These are phyloP conservation scores for Peromyscus aztecus DNA, from an alignment of 2,797 vertebrate species.

Conservation along the genomic window DNA sequence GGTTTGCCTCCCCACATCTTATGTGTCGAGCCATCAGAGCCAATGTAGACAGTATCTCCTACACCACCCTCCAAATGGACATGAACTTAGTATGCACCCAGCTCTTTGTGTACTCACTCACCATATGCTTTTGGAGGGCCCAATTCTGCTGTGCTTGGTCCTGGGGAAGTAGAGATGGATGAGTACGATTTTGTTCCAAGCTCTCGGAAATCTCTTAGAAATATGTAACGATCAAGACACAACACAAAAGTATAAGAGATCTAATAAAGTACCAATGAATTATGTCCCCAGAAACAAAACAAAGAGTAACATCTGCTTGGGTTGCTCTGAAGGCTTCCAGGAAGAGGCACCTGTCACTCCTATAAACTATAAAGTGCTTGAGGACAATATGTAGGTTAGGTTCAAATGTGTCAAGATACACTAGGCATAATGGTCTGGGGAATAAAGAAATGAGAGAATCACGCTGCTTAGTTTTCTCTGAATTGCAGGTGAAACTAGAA, in stretches of 20 bases:
- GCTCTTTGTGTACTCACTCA: not conserved
- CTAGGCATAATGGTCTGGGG: not conserved
- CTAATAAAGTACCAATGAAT: not conserved
- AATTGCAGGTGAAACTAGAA: slow-evolving; percentile 47
- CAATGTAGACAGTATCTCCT: not conserved
- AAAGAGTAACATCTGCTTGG: not conserved
- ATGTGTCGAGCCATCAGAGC: not conserved
- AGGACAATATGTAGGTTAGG: not conserved
- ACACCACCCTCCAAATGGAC: not conserved
- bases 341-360: not conserved
- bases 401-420: not conserved
- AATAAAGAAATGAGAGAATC: not conserved
- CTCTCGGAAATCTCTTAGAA: not conserved
- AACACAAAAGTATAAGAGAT: not conserved
- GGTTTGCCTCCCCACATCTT: not conserved
- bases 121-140: not conserved
- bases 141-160: not conserved
- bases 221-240: not conserved
- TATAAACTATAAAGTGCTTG: not conserved
- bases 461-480: not conserved
- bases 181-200: not conserved
- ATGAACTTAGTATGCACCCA: not conserved
- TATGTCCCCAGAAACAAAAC: not conserved
- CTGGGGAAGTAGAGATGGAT: not conserved
- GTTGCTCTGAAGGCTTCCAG: not conserved